Base-by-base conservation (phyloP, 2,888 invertebrate genomes). In the Lymantria monacha region DNA sequence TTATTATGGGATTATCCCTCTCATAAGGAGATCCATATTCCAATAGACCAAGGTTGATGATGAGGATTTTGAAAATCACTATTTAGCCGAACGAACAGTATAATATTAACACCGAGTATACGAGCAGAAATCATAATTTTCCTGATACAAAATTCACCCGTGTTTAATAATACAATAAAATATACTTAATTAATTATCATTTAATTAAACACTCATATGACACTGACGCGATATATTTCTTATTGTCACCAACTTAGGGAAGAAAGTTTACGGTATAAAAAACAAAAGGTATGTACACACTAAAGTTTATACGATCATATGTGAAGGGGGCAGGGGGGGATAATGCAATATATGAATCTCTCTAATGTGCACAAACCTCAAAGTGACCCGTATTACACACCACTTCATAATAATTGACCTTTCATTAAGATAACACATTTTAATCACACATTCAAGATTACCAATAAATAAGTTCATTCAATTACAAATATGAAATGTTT, bases 191-290 rank as follows among this genome's bases (percentile, higher is more conserved):
- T 49, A 62, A 68, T 66, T 66, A 75, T 65, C 53, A 46, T 69
- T 71, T 53, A 57, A 69, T 65, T 62, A 70, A 62, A 59, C 61
- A 77, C 66, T 72, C 66, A 74, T 81, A 86, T 84, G 82, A 87
- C 83, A 85, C 83, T 72, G 75, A 76, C 72, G 71, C 72, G 74
- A 79, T 80, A 79, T 79, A 83, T 80, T 75, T 61, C 65, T 81
- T 77, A 83, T 79, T 82, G 81, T 83, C 81, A 78, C 66, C 69
- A 63, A 61, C 53, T 63, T 44, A 44, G 51, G 55, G 54, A 10
- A 33, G 57, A 49, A 51, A 61, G 53, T 42, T 61, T 45, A 55
- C 31, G 37, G 33, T 50, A 55, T 41, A 42, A 64, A 59, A 65
- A 63, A 64, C 58, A 61, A 65, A 42, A 74, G 69, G 68, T 72